These are phyloP conservation scores for Cryptomyrus ogoouensis DNA, from an alignment of 2,113 vertebrate genomes.

Conservation along the genomic window DNA sequence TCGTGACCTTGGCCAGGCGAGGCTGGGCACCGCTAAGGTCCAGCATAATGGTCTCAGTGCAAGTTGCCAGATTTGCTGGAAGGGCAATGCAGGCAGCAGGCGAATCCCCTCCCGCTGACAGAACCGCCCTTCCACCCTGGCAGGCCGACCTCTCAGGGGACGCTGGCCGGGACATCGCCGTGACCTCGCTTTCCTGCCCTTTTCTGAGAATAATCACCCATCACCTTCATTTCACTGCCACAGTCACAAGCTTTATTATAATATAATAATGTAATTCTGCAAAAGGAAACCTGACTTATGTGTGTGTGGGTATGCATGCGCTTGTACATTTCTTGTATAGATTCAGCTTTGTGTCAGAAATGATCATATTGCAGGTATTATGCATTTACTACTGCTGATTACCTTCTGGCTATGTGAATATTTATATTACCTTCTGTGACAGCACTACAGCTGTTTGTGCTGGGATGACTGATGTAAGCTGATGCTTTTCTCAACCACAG, in stretches of 20 bases:
- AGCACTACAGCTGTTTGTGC: background rate
- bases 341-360: background rate
- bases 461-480: background rate
- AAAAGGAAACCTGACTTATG: no score
- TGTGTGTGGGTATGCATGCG: background rate
- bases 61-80: background rate
- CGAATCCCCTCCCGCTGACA: background rate
- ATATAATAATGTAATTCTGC: background rate
- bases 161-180: conserved; percentile 15
- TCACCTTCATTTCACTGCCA: background rate
- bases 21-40: background rate
- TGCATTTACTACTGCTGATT: background rate
- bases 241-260: background rate
- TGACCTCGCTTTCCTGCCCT: conserved; percentile 28
- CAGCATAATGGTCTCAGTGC: background rate
- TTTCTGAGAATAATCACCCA: conserved; percentile 26
- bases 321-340: background rate
- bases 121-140: conserved; percentile 17
- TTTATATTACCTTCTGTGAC: background rate
- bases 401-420: background rate
- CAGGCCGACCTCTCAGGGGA: conserved; percentile 20
- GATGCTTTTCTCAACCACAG: background rate
- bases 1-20: background rate
- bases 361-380: background rate
- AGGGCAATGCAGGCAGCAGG: conserved; percentile 7